A percentile compares a stretch with the other conserved stretches of the same genome.
Evolutionary conservation across 2,888 invertebrate genomes (phyloP).

Genomic region (Boloria euphrosyne): DNA sequence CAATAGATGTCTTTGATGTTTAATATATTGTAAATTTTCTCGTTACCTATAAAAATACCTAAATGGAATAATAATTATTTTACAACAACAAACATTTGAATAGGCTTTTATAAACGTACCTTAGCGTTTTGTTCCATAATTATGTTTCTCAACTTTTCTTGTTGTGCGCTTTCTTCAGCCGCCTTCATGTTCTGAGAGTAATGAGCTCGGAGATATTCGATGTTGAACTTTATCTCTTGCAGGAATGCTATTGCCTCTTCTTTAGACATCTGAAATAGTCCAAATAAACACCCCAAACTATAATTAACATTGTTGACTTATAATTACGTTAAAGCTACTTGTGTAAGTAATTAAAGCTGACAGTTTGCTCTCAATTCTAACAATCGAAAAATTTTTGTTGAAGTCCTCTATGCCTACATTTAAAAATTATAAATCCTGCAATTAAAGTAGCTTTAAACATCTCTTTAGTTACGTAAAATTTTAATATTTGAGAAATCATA

Average conservation of each 20-base stretch:
- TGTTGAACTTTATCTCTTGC: conserved; percentile 88
- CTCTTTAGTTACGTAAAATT: too few species aligned
- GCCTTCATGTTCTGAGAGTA: conserved; percentile 79
- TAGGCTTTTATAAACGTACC: conserved; percentile 46
- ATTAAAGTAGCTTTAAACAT: too few species aligned
- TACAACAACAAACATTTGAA: too few species aligned
- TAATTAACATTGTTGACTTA: conserved; percentile 4
- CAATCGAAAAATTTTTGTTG: too few species aligned
- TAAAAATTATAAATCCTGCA: too few species aligned
- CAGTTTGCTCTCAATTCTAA: conserved; percentile 1
- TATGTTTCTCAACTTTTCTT: conserved; percentile 68
- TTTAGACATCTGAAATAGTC: conserved; percentile 83
- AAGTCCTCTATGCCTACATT: too few species aligned
- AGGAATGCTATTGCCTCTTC: conserved; percentile 89
- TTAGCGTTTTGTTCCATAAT: conserved; percentile 70
- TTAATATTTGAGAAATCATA: too few species aligned
- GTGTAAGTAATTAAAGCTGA: conserved; percentile 6
- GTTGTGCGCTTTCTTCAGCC: conserved; percentile 68
- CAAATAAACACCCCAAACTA: neutral
- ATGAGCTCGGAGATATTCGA: conserved; percentile 86
- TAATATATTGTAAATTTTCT: too few species aligned
- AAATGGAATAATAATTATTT: too few species aligned
- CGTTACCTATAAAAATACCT: too few species aligned
- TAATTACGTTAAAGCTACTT: conserved; percentile 7
- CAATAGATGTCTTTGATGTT: too few species aligned